Conservation (phyloP, 2,113 vertebrate genomes). For the Hyaena hyaena region DNA sequence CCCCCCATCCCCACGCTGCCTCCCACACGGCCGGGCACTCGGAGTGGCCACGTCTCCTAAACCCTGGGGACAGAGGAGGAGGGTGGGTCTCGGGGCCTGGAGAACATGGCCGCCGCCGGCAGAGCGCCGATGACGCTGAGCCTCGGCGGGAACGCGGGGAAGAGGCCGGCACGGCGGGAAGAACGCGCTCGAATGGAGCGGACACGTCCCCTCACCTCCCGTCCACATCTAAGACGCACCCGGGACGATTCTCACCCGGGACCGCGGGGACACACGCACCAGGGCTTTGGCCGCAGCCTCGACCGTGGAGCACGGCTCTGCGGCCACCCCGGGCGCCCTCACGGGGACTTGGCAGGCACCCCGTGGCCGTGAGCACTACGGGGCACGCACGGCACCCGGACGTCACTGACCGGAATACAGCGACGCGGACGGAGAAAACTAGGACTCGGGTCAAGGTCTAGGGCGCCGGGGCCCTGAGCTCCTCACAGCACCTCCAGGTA, state of each 20-base stretch:
- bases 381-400: neutral
- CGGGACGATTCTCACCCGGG: fast-evolving
- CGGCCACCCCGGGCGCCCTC: neutral
- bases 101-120: neutral
- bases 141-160: fast-evolving
- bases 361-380: fast-evolving
- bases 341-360: fast-evolving
- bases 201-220: fast-evolving
- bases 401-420: neutral
- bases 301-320: neutral
- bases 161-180: fast-evolving
- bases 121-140: fast-evolving
- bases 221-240: neutral
- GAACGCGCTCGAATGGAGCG: fast-evolving
- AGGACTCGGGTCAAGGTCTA: too few species aligned
- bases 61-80: neutral
- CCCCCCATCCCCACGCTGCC: fast-evolving
- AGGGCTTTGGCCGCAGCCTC: fast-evolving
- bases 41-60: fast-evolving
- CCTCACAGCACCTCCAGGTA: neutral
- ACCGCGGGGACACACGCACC: fast-evolving
- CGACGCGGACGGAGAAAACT: fast-evolving
- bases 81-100: neutral
- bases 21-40: fast-evolving
- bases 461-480: fast-evolving